Evolutionary conservation across 2,797 vertebrate genomes (phyloP).

Genomic region (Cyclopterus lumpus): DNA sequence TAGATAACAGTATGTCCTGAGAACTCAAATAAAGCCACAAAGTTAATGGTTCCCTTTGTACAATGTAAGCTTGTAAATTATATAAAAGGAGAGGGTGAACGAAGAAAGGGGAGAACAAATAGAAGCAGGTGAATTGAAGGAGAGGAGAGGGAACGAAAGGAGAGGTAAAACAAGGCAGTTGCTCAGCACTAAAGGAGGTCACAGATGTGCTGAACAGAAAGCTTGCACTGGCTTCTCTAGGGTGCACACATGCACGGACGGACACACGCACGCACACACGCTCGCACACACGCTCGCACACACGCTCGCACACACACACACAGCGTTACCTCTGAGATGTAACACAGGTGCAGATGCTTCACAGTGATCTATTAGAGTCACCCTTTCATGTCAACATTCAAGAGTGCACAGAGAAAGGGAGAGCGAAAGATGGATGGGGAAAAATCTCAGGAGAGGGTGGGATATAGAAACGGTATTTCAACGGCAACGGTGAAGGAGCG

Average conservation of each 20-base stretch:
- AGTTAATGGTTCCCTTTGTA: conserved; percentile 27
- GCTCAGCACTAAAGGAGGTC: conserved; percentile 73
- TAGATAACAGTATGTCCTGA: background rate
- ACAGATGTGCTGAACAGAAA: conserved; percentile 75
- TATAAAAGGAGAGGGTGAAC: conserved; percentile 11
- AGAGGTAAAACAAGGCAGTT: conserved; percentile 50
- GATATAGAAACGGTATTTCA: conserved; percentile 72
- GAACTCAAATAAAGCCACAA: conserved; percentile 19
- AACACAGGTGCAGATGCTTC: conserved; percentile 81
- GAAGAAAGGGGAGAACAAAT: conserved; percentile 14
- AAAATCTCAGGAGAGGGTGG: conserved; percentile 64
- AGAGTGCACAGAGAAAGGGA: conserved; percentile 65
- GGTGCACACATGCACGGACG: conserved; percentile 37
- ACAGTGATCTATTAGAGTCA: conserved; percentile 80
- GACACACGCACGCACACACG: conserved; percentile 21
- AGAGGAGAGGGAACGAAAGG: conserved; percentile 25
- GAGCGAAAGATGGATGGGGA: conserved; percentile 72
- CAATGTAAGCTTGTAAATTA: conserved; percentile 20
- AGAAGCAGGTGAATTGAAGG: conserved; percentile 39
- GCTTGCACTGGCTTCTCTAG: conserved; percentile 49
- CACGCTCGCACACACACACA: conserved; percentile 16
- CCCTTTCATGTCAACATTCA: conserved; percentile 77
- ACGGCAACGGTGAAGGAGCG: conserved; percentile 52
- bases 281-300: conserved; percentile 21
- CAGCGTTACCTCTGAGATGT: conserved; percentile 69